A percentile compares a stretch with the other conserved stretches of the same genome.
phyloP scores from a whole-genome alignment of 2,113 vertebrate genomes.

The Oncorhynchus keta region DNA sequence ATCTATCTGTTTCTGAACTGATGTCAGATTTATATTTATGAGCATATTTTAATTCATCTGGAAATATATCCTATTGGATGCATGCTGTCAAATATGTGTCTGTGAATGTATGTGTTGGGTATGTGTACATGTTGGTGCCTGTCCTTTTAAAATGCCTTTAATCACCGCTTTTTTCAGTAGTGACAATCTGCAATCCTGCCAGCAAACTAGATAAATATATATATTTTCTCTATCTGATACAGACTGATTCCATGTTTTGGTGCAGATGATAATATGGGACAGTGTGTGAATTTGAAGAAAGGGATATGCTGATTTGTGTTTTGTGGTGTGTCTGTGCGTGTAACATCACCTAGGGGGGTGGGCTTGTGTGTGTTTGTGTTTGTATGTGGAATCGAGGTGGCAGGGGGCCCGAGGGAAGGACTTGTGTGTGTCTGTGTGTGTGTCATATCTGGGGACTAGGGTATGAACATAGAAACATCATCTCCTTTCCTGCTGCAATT shows the following conservation, averaged over 20 bases:
- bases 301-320: too few relatives aligned
- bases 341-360: too few relatives aligned
- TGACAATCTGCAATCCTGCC: background rate
- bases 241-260: background rate
- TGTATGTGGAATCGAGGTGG: too few relatives aligned
- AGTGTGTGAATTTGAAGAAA: too few relatives aligned
- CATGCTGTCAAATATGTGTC: background rate
- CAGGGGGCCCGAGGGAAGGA: too few relatives aligned
- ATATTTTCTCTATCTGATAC: background rate
- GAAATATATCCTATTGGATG: background rate
- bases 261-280: too few relatives aligned
- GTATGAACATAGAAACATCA: constrained; percentile 66
- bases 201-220: background rate
- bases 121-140: background rate
- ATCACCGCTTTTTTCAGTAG: constrained; percentile 1
- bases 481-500: constrained; percentile 70
- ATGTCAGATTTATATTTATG: background rate
- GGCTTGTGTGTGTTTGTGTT: background rate
- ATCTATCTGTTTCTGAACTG: constrained; percentile 7
- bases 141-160: too few relatives aligned
- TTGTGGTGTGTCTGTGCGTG: too few relatives aligned
- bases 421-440: background rate
- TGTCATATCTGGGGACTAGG: constrained; percentile 47
- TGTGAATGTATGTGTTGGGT: background rate
- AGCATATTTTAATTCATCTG: background rate